A percentile compares a stretch with the other conserved stretches of the same genome.
These are phyloP conservation scores for Mormyrus iriodes DNA, from an alignment of 2,113 vertebrate species.

Conservation along the genomic window DNA sequence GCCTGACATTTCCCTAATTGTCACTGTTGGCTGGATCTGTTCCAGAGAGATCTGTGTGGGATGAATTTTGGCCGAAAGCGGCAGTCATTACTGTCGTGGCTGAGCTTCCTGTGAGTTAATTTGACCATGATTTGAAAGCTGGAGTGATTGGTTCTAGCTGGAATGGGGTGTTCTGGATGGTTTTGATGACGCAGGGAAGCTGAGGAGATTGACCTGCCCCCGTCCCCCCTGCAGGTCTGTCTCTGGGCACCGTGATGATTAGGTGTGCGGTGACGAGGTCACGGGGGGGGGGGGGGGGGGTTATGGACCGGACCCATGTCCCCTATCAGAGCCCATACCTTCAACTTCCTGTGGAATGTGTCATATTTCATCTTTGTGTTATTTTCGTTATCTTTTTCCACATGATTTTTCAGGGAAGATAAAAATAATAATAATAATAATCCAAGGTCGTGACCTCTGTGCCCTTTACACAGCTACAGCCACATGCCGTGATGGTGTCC, in stretches of 20 bases:
- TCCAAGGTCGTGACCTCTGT: not conserved
- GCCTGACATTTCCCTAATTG: not conserved
- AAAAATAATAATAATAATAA: not conserved
- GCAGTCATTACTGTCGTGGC: not conserved
- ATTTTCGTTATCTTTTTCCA: not conserved
- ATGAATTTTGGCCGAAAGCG: not conserved
- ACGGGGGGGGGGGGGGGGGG: not conserved
- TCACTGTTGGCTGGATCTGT: not conserved
- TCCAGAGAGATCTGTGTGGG: not conserved
- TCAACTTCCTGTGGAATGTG: not conserved
- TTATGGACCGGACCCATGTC: not conserved
- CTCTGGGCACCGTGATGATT: not conserved
- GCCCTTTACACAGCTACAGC: not conserved
- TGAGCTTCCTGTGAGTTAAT: not conserved
- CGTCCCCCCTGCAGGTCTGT: not conserved
- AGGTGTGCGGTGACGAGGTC: not conserved
- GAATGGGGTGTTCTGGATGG: constrained; percentile 30
- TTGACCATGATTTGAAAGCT: not conserved
- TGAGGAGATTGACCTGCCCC: constrained; percentile 16
- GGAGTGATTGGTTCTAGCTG: constrained; percentile 31
- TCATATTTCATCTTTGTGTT: not conserved
- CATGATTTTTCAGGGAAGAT: not conserved
- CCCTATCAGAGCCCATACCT: constrained; percentile 17
- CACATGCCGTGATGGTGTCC: not conserved
- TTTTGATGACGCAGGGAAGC: constrained; percentile 33